Evolutionary conservation across 2,113 vertebrate genomes (phyloP).

Genomic region (Pseudopipra pipra): DNA sequence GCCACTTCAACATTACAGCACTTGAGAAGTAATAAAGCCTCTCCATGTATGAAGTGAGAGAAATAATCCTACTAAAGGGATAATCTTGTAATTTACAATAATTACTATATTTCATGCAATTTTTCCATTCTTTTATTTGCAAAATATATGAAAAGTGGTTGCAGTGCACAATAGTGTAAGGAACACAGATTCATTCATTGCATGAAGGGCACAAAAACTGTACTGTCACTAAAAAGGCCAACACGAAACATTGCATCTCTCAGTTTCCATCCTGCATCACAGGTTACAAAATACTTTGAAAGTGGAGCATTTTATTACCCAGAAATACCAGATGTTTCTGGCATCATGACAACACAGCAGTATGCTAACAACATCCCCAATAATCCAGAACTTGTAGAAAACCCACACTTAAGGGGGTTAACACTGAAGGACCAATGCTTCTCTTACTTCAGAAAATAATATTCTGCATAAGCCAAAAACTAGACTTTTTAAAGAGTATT

Average conservation of each 20-base stretch:
- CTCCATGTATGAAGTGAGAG: not conserved
- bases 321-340: not conserved
- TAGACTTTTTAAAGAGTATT: not conserved
- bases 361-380: not conserved
- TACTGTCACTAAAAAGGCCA: not conserved
- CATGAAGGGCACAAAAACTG: not conserved
- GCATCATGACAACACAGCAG: not conserved
- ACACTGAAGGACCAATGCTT: not conserved
- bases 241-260: not conserved
- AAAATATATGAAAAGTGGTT: not conserved
- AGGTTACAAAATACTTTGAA: not conserved
- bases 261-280: not conserved
- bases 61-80: not conserved
- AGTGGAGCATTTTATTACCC: not conserved
- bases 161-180: accelerated
- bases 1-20: not conserved
- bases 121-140: not conserved
- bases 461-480: not conserved
- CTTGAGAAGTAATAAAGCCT: not conserved
- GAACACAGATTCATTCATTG: not conserved
- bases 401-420: not conserved
- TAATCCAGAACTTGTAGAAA: not conserved
- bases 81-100: not conserved
- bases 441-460: not conserved
- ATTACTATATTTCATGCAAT: not conserved